Conservation (phyloP, 2,113 vertebrate species). For the Pseudonaja textilis region DNA sequence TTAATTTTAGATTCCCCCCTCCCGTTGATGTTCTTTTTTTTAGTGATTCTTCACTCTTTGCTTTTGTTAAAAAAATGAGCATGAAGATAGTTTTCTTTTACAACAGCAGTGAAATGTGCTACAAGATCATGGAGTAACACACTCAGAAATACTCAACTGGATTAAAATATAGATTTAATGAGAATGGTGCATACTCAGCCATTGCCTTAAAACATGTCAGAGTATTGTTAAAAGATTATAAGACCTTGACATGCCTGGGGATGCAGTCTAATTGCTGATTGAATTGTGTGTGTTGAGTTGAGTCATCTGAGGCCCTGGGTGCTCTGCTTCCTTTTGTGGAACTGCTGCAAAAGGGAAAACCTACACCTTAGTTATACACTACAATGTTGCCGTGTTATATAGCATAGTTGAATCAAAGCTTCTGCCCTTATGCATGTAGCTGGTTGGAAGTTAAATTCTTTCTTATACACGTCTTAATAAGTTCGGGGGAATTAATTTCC, state of each 20-base stretch:
- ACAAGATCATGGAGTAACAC: not conserved
- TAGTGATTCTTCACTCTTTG: not conserved
- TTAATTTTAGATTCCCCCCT: not conserved
- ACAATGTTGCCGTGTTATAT: constrained; percentile 28
- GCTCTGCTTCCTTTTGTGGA: constrained; percentile 33
- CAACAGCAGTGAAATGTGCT: not conserved
- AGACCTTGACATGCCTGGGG: constrained; percentile 45
- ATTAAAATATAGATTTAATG: constrained; percentile 56
- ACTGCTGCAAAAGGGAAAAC: constrained; percentile 35
- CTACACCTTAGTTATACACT: not conserved
- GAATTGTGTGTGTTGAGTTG: constrained; percentile 47
- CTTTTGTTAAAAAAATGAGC: not conserved
- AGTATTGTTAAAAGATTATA: constrained; percentile 54
- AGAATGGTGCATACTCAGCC: constrained; percentile 32
- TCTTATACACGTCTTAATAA: not conserved
- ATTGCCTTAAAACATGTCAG: constrained; percentile 61
- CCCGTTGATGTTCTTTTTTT: constrained; percentile 15
- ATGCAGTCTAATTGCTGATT: constrained; percentile 22
- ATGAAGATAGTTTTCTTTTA: constrained; percentile 27
- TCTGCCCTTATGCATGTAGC: constrained; percentile 7
- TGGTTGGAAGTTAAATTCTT: constrained; percentile 13
- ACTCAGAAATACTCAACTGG: constrained; percentile 25
- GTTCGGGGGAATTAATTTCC: not conserved
- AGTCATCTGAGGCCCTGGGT: constrained; percentile 33
- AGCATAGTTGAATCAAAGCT: constrained; percentile 16